These are phyloP conservation scores for Magallana gigas DNA, from an alignment of 1,140 invertebrate genomes.

Conservation along the genomic window DNA sequence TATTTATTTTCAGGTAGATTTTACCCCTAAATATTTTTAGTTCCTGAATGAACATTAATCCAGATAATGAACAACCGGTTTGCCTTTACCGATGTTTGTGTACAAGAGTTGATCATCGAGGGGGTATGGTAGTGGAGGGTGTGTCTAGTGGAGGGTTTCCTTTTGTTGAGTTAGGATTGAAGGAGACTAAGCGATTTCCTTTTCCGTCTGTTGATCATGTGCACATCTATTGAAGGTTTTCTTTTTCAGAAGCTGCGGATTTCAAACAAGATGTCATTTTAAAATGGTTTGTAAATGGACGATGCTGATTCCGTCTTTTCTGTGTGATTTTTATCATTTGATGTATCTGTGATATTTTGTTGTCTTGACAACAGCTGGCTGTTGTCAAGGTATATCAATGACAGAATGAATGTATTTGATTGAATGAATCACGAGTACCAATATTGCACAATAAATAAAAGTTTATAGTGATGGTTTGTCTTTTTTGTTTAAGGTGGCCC, in stretches of 20 bases:
- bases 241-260: slow-evolving; percentile 5
- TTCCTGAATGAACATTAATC: too few relatives aligned
- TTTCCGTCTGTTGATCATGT: not conserved
- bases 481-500: too few relatives aligned
- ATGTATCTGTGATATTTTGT: slow-evolving; percentile 16
- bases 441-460: not conserved
- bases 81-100: too few relatives aligned
- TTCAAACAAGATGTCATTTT: not conserved
- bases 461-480: not conserved
- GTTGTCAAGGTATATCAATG: not conserved
- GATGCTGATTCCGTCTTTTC: not conserved
- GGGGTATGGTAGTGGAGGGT: too few relatives aligned
- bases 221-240: not conserved
- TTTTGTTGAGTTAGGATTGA: too few relatives aligned
- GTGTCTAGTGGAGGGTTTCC: too few relatives aligned
- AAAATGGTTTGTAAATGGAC: not conserved
- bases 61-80: too few relatives aligned
- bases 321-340: not conserved
- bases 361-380: slow-evolving; percentile 13
- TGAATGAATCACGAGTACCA: not conserved
- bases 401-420: not conserved
- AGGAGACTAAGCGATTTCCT: not conserved
- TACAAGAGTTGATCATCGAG: too few relatives aligned
- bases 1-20: too few relatives aligned
- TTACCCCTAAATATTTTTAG: too few relatives aligned